A percentile compares a stretch with the other conserved stretches of the same genome.
Conservation (phyloP, 2,888 invertebrate genomes). For the Bimastos eiseni region DNA sequence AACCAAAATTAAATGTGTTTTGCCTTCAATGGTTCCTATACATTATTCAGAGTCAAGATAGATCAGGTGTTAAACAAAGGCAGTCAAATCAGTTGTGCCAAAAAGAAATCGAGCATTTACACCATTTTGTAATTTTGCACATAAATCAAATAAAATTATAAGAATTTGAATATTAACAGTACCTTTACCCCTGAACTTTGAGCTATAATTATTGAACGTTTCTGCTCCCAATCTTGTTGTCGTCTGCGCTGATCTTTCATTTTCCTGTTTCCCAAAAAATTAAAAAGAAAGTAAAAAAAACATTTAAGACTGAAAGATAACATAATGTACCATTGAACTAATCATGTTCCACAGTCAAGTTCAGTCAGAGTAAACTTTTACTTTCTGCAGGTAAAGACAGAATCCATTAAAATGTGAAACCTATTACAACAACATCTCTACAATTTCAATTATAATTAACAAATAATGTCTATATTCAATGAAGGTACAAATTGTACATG, state of each 20-base stretch:
- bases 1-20: background rate
- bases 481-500: too few relatives aligned
- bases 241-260: background rate
- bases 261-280: background rate
- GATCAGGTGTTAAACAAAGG: background rate
- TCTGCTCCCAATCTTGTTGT: conserved; percentile 16
- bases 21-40: background rate
- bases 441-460: too few relatives aligned
- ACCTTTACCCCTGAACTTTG: conserved; percentile 20
- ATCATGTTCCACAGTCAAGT: conserved; percentile 7
- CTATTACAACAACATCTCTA: too few relatives aligned
- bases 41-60: background rate
- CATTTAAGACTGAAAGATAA: background rate
- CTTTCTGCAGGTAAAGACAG: background rate
- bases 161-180: background rate
- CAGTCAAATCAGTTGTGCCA: background rate
- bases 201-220: background rate
- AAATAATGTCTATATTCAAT: too few relatives aligned
- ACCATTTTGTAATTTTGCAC: background rate
- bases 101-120: background rate
- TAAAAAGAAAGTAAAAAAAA: background rate
- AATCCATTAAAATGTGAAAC: background rate
- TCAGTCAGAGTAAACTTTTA: background rate
- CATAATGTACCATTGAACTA: background rate
- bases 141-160: background rate